phyloP scores from a whole-genome alignment of 2,888 invertebrate genomes.

The Geotrupes spiniger region DNA sequence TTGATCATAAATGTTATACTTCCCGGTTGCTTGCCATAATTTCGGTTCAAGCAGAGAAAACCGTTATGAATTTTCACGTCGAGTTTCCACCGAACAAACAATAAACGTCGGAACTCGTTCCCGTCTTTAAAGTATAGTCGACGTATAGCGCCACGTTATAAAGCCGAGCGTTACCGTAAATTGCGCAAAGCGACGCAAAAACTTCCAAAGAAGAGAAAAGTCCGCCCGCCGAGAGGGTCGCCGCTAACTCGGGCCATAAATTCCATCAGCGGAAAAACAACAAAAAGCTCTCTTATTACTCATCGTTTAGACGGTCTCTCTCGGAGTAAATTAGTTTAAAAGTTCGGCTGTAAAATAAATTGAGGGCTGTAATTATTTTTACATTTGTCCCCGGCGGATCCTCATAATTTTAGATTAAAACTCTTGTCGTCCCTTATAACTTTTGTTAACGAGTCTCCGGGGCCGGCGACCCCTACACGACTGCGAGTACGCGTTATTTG shows the following conservation, averaged over 20 bases:
- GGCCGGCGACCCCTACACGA: neutral
- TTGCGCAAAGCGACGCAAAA: constrained; percentile 19
- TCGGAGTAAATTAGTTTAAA: constrained; percentile 39
- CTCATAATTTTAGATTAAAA: constrained; percentile 32
- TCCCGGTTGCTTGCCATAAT: too few species aligned
- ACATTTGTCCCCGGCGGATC: constrained; percentile 34
- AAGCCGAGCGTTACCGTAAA: constrained; percentile 34
- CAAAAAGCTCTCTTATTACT: constrained; percentile 38
- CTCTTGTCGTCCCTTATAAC: constrained; percentile 27
- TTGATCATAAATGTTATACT: too few species aligned
- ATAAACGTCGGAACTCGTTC: too few species aligned
- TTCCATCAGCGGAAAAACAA: constrained; percentile 33
- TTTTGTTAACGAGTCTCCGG: constrained; percentile 21
- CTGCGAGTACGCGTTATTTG: too few species aligned
- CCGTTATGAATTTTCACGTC: too few species aligned
- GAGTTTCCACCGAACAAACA: too few species aligned
- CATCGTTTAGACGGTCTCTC: constrained; percentile 32
- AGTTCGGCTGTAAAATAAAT: constrained; percentile 37
- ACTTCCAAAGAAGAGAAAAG: constrained; percentile 20
- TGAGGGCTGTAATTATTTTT: constrained; percentile 41
- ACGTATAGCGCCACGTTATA: constrained; percentile 20
- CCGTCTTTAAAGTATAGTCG: neutral
- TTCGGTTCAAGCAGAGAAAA: too few species aligned
- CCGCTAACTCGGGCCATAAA: constrained; percentile 29
- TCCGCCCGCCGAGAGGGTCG: constrained; percentile 22